Conservation (phyloP, 2,113 vertebrate genomes). For the Xiphophorus hellerii region DNA sequence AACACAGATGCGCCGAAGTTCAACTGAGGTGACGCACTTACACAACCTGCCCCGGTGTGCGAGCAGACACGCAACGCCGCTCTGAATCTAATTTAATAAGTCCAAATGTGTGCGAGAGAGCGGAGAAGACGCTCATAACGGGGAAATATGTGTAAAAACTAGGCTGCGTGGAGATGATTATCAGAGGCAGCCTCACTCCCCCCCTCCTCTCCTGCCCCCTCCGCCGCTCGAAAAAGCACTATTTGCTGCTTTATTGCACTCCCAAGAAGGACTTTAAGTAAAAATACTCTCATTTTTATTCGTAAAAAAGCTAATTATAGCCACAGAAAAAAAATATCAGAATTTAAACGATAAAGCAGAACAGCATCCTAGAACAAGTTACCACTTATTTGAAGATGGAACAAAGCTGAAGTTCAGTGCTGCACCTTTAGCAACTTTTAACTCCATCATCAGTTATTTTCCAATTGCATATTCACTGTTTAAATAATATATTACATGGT, state of each 20-base stretch:
- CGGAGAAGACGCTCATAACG: conserved; percentile 21
- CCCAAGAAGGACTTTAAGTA: conserved; percentile 4
- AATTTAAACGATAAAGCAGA: not conserved
- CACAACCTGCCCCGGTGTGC: conserved; percentile 63
- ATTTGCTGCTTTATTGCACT: conserved; percentile 36
- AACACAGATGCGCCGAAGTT: conserved; percentile 77
- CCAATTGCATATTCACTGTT: not conserved
- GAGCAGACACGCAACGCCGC: not conserved
- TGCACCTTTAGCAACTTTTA: not conserved
- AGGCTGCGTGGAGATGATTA: conserved; percentile 36
- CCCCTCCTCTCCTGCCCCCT: conserved; percentile 29
- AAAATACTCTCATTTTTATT: not conserved
- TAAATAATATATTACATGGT: not conserved
- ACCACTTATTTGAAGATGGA: not conserved
- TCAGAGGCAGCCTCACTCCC: conserved; percentile 44
- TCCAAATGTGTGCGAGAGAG: conserved; percentile 9
- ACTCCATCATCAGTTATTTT: not conserved
- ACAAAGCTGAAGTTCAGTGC: not conserved
- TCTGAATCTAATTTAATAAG: conserved; percentile 39
- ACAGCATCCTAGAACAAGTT: not conserved
- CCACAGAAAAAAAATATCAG: not conserved
- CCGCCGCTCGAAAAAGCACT: conserved; percentile 41
- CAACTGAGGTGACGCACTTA: conserved; percentile 82
- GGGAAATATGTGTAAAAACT: conserved; percentile 44
- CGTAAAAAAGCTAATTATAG: not conserved